Base-by-base conservation (phyloP, 37 sponge, comb jelly and placozoan genomes). In the Halisarca cf. caerulea region DNA sequence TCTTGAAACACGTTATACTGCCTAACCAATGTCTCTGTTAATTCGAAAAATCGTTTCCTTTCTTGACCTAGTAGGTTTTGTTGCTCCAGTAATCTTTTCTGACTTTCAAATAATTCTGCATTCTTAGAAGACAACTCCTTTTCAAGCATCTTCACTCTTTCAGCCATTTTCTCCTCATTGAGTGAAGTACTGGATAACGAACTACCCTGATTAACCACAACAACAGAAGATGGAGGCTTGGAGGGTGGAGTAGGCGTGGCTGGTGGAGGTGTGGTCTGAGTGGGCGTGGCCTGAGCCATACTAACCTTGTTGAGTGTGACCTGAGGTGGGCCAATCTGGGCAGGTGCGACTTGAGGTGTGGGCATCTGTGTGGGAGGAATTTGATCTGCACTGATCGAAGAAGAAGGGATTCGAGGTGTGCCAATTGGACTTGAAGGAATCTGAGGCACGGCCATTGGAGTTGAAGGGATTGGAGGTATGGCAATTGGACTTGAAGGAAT, bases 31-130 rank as follows among this genome's bases (percentile, higher is more conserved):
- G 35, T 53, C 32, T 58, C 35, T 27, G 58, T 57, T 58, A 80
- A 3, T 27, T 58, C 59, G 14, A 85, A 72, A 36, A 92, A 88
- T 39, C 82, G 80, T 24, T 86, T 85, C 83, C 87, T 85, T 42
- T 92, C 92, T 59, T 83, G 61, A 47, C 85, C 80, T 28, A 89
- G 59, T 6, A 80, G 68, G 37, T 79, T 59, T 66, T 92, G 87
- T 45, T 92, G 92, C 37, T 85, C 92, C 34, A 86, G 32, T 17
- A 89, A 24, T 54, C 53, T 47, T 45, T 64, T 32, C 66, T 92
- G 89, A 51, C 83, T 40, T 21, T 82, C 84, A 35, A 89, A 88
- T 44, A 92, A 35, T 60, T 88, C 89, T 36, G 78, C 20, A 60
- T 83, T 85, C 84, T 88, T 92, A 1, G 28, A 21, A 53, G 85